phyloP scores from a whole-genome alignment of 2,888 invertebrate genomes.

The Cosmia trapezina region DNA sequence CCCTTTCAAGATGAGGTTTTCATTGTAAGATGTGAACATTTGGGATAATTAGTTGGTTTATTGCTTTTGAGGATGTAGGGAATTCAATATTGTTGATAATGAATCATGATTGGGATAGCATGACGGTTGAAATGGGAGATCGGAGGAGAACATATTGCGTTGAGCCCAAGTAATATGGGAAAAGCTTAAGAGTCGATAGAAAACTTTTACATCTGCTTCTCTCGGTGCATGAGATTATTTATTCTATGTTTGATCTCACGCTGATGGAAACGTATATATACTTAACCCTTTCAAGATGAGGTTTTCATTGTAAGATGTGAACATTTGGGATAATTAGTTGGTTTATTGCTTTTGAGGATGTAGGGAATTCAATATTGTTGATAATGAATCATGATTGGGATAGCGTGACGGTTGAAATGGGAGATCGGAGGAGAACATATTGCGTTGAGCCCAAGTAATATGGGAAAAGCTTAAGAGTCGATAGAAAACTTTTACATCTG shows the following conservation, averaged over 20 bases:
- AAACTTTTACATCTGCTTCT: background rate
- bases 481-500: background rate
- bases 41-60: constrained; percentile 42
- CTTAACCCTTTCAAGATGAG: constrained; percentile 66
- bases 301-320: constrained; percentile 53
- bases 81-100: background rate
- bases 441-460: background rate
- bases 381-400: background rate
- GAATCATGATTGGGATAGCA: background rate
- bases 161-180: background rate
- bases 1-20: constrained; percentile 64
- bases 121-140: background rate
- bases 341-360: constrained; percentile 14
- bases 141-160: background rate
- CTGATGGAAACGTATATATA: constrained; percentile 39
- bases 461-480: background rate
- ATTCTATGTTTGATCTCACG: no score
- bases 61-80: constrained; percentile 3
- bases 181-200: background rate
- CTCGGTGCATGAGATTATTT: background rate
- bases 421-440: background rate
- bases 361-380: background rate
- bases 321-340: constrained; percentile 47
- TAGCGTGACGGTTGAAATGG: background rate
- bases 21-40: constrained; percentile 52